These are phyloP conservation scores for Carposina sasakii DNA, from an alignment of 1,140 invertebrate species.

Conservation along the genomic window DNA sequence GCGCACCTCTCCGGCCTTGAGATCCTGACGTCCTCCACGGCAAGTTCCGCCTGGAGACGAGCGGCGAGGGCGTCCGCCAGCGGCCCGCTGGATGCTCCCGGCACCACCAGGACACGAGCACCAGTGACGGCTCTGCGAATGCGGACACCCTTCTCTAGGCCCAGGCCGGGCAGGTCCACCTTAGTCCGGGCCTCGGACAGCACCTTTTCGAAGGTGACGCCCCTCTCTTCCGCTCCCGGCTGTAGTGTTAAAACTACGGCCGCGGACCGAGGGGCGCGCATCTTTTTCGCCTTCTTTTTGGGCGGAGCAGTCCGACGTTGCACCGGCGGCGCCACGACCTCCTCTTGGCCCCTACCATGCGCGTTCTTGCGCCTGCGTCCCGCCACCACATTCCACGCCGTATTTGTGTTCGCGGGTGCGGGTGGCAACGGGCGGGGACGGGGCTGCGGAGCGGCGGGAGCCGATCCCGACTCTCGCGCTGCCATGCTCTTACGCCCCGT, in stretches of 20 bases:
- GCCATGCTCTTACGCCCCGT: too few species aligned
- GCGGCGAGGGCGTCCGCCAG: not conserved
- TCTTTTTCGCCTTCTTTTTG: too few species aligned
- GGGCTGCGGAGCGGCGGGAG: too few species aligned
- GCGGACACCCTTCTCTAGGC: not conserved
- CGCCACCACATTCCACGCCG: too few species aligned
- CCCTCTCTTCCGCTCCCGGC: not conserved
- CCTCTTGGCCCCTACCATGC: too few species aligned
- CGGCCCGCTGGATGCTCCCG: not conserved
- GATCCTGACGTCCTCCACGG: not conserved
- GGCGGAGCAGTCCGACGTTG: too few species aligned
- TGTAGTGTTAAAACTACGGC: not conserved
- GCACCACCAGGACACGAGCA: not conserved
- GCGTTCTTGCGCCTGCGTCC: too few species aligned
- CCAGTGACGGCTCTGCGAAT: not conserved
- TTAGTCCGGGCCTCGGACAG: not conserved
- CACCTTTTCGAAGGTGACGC: not conserved
- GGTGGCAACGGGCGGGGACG: too few species aligned
- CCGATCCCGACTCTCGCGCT: too few species aligned
- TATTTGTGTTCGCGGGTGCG: too few species aligned
- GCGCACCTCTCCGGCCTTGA: constrained; percentile 1
- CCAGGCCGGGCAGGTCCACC: not conserved
- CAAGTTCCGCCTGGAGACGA: not conserved
- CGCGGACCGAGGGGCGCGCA: not conserved
- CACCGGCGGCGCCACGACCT: too few species aligned